A percentile compares a stretch with the other conserved stretches of the same genome.
phyloP scores from a whole-genome alignment of 2,888 invertebrate species.

The Orchesella flavescens region DNA sequence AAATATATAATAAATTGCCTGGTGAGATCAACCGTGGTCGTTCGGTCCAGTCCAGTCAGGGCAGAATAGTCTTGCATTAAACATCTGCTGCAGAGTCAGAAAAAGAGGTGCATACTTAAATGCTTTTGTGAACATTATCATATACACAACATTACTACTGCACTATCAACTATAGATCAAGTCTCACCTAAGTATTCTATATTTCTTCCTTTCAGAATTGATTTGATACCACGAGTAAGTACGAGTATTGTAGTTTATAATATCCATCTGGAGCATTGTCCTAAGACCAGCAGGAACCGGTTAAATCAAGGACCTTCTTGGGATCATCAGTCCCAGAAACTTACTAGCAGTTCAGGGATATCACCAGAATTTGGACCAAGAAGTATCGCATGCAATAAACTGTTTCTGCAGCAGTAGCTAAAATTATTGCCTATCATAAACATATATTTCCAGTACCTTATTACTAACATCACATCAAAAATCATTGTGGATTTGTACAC shows the following conservation, averaged over 20 bases:
- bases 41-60: background rate
- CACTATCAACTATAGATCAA: background rate
- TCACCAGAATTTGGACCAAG: too few relatives aligned
- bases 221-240: too few relatives aligned
- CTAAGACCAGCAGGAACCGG: background rate
- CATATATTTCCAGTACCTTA: too few relatives aligned
- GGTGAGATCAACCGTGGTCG: background rate
- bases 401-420: too few relatives aligned
- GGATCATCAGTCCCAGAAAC: constrained; percentile 1
- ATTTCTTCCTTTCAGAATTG: background rate
- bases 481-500: too few relatives aligned
- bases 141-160: background rate
- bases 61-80: background rate
- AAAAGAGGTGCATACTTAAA: too few relatives aligned
- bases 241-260: background rate
- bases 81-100: background rate
- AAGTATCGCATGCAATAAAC: too few relatives aligned
- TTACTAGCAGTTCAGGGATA: too few relatives aligned
- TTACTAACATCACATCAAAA: too few relatives aligned
- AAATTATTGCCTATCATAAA: too few relatives aligned
- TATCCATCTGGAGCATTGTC: background rate
- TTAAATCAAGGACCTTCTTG: constrained; percentile 1
- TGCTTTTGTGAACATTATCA: too few relatives aligned
- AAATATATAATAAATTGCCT: background rate
- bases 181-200: too few relatives aligned